These are phyloP conservation scores for Microctenopoma lineatum DNA, from an alignment of 2,797 vertebrate genomes.

Conservation along the genomic window DNA sequence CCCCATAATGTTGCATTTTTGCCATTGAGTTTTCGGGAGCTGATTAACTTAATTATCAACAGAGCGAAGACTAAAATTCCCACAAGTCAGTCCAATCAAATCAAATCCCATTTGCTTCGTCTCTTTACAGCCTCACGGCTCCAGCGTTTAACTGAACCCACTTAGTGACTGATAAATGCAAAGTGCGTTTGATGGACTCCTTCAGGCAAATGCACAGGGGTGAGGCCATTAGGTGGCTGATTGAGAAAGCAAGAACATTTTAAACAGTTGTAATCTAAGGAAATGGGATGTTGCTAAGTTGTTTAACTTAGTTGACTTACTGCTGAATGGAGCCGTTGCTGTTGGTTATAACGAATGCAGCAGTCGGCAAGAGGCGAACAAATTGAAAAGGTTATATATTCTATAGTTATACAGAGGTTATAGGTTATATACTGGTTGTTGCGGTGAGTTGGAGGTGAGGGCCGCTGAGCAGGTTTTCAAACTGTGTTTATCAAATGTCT, in stretches of 20 bases:
- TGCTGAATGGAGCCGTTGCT: conserved; percentile 17
- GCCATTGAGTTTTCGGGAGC: conserved; percentile 39
- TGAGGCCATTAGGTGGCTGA: conserved; percentile 61
- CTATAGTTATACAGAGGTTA: too few species aligned
- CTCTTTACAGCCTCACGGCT: conserved; percentile 22
- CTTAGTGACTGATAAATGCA: conserved; percentile 40
- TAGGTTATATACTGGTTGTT: too few species aligned
- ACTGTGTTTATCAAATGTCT: neutral
- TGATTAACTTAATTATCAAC: conserved; percentile 62
- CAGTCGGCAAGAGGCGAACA: neutral
- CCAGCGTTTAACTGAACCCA: neutral
- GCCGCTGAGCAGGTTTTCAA: conserved; percentile 1
- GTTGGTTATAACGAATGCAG: neutral
- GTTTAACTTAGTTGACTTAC: too few species aligned
- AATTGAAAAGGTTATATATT: neutral
- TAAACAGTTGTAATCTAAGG: conserved; percentile 45
- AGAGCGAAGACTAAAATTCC: conserved; percentile 33
- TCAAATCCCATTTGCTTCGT: conserved; percentile 29
- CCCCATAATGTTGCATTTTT: conserved; percentile 18
- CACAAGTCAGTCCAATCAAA: conserved; percentile 49
- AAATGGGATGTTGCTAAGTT: conserved; percentile 30
- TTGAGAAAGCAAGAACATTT: conserved; percentile 44
- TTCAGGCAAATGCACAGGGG: conserved; percentile 32
- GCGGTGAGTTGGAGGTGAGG: neutral
- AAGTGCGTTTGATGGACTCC: conserved; percentile 41